Percentiles rank a stretch among this genome's conserved stretches.
Conservation (phyloP, 2,797 vertebrate genomes). For the Typhlichthys eigenmanni region DNA sequence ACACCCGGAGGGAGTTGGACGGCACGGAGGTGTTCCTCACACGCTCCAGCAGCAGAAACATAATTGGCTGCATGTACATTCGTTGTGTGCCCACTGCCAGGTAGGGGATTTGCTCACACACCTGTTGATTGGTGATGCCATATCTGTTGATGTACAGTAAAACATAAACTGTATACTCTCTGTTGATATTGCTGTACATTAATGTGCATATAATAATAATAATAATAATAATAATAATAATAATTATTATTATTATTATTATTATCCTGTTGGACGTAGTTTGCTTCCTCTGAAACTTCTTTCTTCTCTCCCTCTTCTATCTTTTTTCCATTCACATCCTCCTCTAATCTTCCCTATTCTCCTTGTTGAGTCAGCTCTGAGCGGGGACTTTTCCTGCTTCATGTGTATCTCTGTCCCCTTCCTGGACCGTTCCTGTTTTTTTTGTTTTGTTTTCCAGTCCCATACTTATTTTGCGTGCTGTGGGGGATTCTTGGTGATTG, state of each 20-base stretch:
- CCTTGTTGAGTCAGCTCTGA: slow-evolving; percentile 41
- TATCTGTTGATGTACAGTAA: not conserved
- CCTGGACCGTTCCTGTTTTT: slow-evolving; percentile 4
- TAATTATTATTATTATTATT: too few species aligned
- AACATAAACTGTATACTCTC: not conserved
- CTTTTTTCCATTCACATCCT: slow-evolving; percentile 17
- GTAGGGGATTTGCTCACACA: slow-evolving; percentile 70
- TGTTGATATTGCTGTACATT: too few species aligned
- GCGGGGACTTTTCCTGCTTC: slow-evolving; percentile 38
- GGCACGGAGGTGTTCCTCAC: slow-evolving; percentile 92
- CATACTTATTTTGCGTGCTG: not conserved
- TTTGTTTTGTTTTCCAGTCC: not conserved
- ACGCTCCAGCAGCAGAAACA: slow-evolving; percentile 89
- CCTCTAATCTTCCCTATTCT: slow-evolving; percentile 35
- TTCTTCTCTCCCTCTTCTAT: slow-evolving; percentile 1
- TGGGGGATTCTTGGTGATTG: not conserved
- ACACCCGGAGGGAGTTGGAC: slow-evolving; percentile 91
- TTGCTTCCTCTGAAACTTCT: slow-evolving; percentile 15
- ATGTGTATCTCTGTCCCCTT: slow-evolving; percentile 17
- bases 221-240: not conserved
- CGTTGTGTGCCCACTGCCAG: slow-evolving; percentile 92
- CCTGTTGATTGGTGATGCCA: not conserved
- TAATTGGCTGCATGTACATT: slow-evolving; percentile 94
- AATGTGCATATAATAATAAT: too few species aligned
- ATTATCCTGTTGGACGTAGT: not conserved